phyloP scores from a whole-genome alignment of 2,888 invertebrate genomes.

The Tholera decimalis region DNA sequence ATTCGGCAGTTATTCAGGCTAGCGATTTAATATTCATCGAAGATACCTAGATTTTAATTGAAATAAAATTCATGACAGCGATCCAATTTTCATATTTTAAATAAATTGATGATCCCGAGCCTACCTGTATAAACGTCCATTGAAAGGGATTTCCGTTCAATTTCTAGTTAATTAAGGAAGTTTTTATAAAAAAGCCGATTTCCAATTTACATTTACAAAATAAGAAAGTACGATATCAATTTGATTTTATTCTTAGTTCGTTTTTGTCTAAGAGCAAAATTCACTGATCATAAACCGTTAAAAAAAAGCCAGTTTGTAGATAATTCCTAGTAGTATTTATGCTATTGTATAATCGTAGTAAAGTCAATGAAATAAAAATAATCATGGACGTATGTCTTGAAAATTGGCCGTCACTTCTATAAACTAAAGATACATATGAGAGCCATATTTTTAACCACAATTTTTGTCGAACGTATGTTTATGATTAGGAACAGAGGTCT shows the following conservation, averaged over 20 bases:
- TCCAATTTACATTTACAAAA: conserved; percentile 56
- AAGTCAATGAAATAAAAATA: too few species aligned
- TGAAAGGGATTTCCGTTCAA: conserved; percentile 48
- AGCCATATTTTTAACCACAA: too few species aligned
- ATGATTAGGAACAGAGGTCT: too few species aligned
- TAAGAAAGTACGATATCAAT: conserved; percentile 12
- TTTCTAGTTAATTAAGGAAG: conserved; percentile 65
- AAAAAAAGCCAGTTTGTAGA: too few species aligned
- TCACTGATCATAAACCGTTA: not conserved
- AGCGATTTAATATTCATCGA: conserved; percentile 8
- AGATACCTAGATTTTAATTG: conserved; percentile 6
- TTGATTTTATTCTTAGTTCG: conserved; percentile 1
- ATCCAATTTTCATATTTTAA: conserved; percentile 33
- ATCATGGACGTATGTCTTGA: too few species aligned
- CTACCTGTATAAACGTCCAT: conserved; percentile 32
- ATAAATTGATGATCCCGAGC: conserved; percentile 40
- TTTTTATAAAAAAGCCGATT: conserved; percentile 60
- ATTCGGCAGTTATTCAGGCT: not conserved
- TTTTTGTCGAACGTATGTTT: too few species aligned
- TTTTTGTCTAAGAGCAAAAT: not conserved
- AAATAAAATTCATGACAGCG: conserved; percentile 6
- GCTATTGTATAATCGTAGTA: too few species aligned
- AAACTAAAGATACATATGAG: too few species aligned
- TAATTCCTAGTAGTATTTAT: too few species aligned
- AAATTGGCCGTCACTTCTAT: too few species aligned